Conservation (phyloP, 2,888 invertebrate species). For the Nipponacmea schrenckii region DNA sequence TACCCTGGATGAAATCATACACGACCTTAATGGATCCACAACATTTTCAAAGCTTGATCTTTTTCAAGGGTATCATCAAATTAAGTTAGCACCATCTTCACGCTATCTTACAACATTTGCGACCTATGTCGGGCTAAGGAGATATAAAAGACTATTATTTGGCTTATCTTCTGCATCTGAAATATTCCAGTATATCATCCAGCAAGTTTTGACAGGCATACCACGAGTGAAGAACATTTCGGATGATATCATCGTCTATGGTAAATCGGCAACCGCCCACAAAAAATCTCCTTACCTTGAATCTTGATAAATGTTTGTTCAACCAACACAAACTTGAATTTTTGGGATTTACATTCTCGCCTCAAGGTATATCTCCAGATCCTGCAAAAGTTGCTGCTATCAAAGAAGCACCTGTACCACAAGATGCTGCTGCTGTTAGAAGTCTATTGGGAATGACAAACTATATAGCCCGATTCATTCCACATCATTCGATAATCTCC, state of each 20-base stretch:
- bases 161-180: constrained; percentile 65
- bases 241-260: constrained; percentile 66
- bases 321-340: background rate
- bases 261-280: constrained; percentile 47
- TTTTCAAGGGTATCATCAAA: background rate
- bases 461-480: constrained; percentile 33
- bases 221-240: constrained; percentile 61
- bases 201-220: constrained; percentile 56
- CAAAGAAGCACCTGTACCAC: background rate
- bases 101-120: background rate
- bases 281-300: constrained; percentile 34
- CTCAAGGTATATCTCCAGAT: constrained; percentile 23
- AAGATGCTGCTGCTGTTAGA: constrained; percentile 17
- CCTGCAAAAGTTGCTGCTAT: background rate
- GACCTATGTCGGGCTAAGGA: background rate
- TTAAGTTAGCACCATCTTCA: background rate
- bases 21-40: background rate
- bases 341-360: background rate
- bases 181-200: constrained; percentile 66
- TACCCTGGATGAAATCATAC: background rate
- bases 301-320: background rate
- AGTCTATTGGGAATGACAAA: constrained; percentile 28
- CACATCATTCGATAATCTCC: constrained; percentile 29
- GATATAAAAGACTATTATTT: constrained; percentile 27
- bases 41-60: background rate